Evolutionary conservation across 2,888 invertebrate species (phyloP), one percentile per base, ranked within the genome.

Genomic region (Nezara viridula): DNA sequence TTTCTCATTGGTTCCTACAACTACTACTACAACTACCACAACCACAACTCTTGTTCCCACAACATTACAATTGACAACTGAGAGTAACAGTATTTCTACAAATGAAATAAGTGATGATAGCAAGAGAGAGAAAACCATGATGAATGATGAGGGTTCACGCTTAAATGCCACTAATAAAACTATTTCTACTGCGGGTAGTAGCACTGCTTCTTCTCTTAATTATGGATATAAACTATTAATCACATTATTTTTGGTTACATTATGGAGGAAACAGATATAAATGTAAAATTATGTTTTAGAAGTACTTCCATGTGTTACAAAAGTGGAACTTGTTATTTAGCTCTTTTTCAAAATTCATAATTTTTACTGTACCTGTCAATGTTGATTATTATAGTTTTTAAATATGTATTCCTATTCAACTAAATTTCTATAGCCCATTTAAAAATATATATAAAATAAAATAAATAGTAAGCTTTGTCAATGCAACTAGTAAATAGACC

Each of bases 1-100:
- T 92, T 95, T 96, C 91, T 96, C 95, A 27, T 93, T 96, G 73
- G 96, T 97, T 37, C 97, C 97, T 2, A 97, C 96, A 21, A 97
- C 96, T 0, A 95, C 95, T 0, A 95, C 95, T 0, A 94, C 95
- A 0, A 94, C 94, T 2, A 94, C 94, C 0, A 92, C 92, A 0
- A 92, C 92, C 2, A 92, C 92, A 5, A 91, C 92, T 0, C 93
- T 93, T 0, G 93, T 93, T 2, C 93, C 94, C 2, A 93, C 93
- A 2, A 93, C 94, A 3, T 93, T 93, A 0, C 93, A 93, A 0
- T 93, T 94, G 86, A 93, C 94, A 40, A 89, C 93, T 94, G 24
- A 91, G 92, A 40, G 93, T 93, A 6, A 85, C 93, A 91, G 55
- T 91, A 85, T 88, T 81, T 91, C 89, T 88, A 90, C 89, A 52